Conservation (phyloP, 2,113 vertebrate genomes). For the Glaucidium brasilianum region DNA sequence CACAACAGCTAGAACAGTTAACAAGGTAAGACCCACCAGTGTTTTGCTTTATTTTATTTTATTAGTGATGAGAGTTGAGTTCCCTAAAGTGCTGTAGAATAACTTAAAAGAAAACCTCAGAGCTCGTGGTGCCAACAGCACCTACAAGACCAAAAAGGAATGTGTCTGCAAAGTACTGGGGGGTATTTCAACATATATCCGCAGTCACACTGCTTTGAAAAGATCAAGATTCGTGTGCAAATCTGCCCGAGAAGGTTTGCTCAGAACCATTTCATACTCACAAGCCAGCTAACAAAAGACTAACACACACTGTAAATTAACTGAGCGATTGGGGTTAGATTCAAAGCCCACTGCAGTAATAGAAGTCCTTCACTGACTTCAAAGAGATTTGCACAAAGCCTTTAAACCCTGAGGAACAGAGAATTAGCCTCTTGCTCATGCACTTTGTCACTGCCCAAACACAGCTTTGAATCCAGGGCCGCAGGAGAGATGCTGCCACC, state of each 20-base stretch:
- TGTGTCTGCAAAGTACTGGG: not conserved
- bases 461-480: not conserved
- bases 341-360: not conserved
- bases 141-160: not conserved
- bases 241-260: not conserved
- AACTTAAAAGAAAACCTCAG: constrained; percentile 13
- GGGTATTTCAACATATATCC: not conserved
- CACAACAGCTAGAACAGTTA: constrained; percentile 1
- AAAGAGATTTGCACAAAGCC: not conserved
- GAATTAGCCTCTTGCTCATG: not conserved
- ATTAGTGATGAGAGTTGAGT: not conserved
- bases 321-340: not conserved
- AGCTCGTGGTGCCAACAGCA: not conserved
- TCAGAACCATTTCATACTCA: not conserved
- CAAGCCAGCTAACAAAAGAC: not conserved
- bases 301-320: not conserved
- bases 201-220: not conserved
- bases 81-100: not conserved
- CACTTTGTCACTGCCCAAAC: not conserved
- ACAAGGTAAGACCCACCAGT: not conserved
- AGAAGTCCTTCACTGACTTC: not conserved
- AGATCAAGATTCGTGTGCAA: not conserved
- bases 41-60: constrained; percentile 19
- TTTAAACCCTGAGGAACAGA: not conserved
- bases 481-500: not conserved